Percentiles rank a stretch among this genome's conserved stretches.
Evolutionary conservation across 2,888 invertebrate species (phyloP).

Genomic region (Panopea generosa): DNA sequence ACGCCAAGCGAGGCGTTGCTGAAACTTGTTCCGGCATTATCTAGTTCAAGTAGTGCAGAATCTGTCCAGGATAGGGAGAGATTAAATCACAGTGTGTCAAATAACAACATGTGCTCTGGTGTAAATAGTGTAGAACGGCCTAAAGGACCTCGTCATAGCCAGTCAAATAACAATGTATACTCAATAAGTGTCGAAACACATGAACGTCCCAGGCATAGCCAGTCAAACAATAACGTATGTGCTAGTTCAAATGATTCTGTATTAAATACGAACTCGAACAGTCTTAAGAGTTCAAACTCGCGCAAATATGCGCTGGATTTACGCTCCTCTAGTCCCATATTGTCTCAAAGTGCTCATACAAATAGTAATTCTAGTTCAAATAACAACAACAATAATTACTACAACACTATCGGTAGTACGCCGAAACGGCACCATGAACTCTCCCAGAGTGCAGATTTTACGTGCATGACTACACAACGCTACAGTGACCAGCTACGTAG

Average conservation of each 20-base stretch:
- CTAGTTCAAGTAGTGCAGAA: constrained; percentile 76
- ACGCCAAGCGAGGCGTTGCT: constrained; percentile 66
- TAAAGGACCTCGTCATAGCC: constrained; percentile 40
- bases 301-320: constrained; percentile 49
- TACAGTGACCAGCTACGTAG: constrained; percentile 69
- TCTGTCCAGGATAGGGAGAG: constrained; percentile 65
- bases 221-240: constrained; percentile 52
- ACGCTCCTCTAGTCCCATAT: constrained; percentile 59
- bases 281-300: constrained; percentile 18
- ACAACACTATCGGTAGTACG: constrained; percentile 65
- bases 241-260: constrained; percentile 41
- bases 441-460: constrained; percentile 77
- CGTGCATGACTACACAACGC: constrained; percentile 63
- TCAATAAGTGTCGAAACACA: constrained; percentile 45
- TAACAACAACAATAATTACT: constrained; percentile 43
- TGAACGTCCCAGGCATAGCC: constrained; percentile 35
- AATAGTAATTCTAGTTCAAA: constrained; percentile 23
- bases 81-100: constrained; percentile 49
- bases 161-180: constrained; percentile 55
- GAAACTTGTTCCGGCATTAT: constrained; percentile 72
- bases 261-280: constrained; percentile 7
- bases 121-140: constrained; percentile 9
- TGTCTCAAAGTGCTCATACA: constrained; percentile 49
- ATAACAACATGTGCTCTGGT: constrained; percentile 42
- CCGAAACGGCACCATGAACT: constrained; percentile 70